Conservation (phyloP, 2,797 vertebrate genomes). For the Hyperoplus immaculatus region DNA sequence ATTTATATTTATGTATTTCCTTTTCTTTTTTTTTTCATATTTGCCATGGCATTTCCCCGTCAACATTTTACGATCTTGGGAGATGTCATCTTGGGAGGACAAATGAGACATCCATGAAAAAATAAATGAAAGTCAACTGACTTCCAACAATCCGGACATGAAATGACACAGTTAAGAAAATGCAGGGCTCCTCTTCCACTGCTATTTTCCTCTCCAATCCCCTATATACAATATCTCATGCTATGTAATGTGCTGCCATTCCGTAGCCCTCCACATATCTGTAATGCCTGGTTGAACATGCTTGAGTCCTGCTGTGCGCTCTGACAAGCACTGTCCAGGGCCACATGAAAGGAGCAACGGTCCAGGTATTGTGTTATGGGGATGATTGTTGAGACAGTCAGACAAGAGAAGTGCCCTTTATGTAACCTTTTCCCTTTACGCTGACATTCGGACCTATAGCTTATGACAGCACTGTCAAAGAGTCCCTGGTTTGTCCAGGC, state of each 20-base stretch:
- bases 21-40: slow-evolving; percentile 19
- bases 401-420: slow-evolving; percentile 71
- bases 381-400: slow-evolving; percentile 75
- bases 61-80: background rate
- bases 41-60: slow-evolving; percentile 9
- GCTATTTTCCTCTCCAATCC: slow-evolving; percentile 6
- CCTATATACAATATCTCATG: background rate
- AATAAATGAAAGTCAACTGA: slow-evolving; percentile 20
- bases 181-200: slow-evolving; percentile 22
- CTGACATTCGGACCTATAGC: slow-evolving; percentile 25
- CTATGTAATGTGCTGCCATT: slow-evolving; percentile 44
- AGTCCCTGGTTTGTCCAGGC: slow-evolving; percentile 52
- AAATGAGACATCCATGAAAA: slow-evolving; percentile 14
- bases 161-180: slow-evolving; percentile 39
- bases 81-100: slow-evolving; percentile 34
- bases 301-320: slow-evolving; percentile 38
- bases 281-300: slow-evolving; percentile 58
- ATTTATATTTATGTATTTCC: slow-evolving; percentile 5
- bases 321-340: slow-evolving; percentile 59
- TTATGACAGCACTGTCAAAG: slow-evolving; percentile 62
- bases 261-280: slow-evolving; percentile 42
- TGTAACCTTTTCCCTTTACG: slow-evolving; percentile 65
- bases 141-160: slow-evolving; percentile 41
- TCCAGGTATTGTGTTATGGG: slow-evolving; percentile 59
- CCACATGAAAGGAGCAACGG: slow-evolving; percentile 60